Conservation (phyloP, 1,140 invertebrate species). For the Prorops nasuta region DNA sequence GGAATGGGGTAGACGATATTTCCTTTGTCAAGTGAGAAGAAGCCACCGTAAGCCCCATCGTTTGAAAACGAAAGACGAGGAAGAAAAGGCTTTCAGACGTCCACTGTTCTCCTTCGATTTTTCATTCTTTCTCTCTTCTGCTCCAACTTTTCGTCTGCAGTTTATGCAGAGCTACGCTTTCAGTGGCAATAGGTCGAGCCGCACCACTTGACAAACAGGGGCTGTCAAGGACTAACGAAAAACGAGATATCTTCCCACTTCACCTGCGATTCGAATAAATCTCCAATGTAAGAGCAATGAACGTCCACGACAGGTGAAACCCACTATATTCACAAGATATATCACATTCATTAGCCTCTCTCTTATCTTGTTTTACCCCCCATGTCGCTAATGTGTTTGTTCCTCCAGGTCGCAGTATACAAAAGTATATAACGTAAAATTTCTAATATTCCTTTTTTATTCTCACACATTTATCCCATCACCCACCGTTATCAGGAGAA, state of each 20-base stretch:
- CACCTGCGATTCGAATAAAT: not conserved
- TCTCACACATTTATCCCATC: too few species aligned
- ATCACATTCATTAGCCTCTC: too few species aligned
- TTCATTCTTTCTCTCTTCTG: not conserved
- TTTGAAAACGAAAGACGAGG: slow-evolving; percentile 8
- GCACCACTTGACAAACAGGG: slow-evolving; percentile 4
- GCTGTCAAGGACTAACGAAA: not conserved
- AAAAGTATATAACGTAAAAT: too few species aligned
- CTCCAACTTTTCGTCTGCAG: slow-evolving; percentile 3
- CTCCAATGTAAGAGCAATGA: too few species aligned
- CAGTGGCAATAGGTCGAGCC: not conserved
- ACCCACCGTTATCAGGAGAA: too few species aligned
- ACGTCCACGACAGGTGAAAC: too few species aligned
- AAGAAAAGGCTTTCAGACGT: slow-evolving; percentile 9
- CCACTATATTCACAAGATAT: too few species aligned
- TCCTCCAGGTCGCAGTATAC: too few species aligned
- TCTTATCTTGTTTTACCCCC: too few species aligned
- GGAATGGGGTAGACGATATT: slow-evolving; percentile 9
- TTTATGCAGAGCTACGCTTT: slow-evolving; percentile 11
- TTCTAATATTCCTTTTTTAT: too few species aligned
- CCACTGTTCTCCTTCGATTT: not conserved
- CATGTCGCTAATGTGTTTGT: too few species aligned
- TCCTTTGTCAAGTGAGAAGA: slow-evolving; percentile 7
- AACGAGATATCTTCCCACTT: not conserved
- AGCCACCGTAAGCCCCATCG: slow-evolving; percentile 10